Conservation (phyloP, 1,140 invertebrate genomes). For the Brachionus calyciflorus region DNA sequence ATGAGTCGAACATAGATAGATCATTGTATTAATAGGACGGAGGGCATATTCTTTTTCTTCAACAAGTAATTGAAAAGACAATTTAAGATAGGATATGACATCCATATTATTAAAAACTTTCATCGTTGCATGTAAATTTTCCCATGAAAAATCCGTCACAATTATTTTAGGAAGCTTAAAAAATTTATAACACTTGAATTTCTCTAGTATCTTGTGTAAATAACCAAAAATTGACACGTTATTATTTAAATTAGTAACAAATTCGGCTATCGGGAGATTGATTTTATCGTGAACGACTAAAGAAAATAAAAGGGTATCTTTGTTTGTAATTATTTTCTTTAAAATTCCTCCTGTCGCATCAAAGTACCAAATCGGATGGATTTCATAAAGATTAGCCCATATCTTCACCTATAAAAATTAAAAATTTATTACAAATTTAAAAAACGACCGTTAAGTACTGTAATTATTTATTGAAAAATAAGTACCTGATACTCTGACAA, state of each 20-base stretch:
- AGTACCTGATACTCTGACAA: no score
- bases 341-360: conserved; percentile 15
- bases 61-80: neutral
- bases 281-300: neutral
- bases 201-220: neutral
- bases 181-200: neutral
- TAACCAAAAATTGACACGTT: neutral
- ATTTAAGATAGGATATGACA: neutral
- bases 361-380: neutral
- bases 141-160: neutral
- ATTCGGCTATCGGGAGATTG: neutral
- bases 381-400: neutral
- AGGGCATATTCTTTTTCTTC: neutral
- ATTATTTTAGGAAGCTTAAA: neutral
- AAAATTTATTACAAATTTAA: no score
- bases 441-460: no score
- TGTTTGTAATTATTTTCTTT: neutral
- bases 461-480: no score
- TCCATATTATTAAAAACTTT: neutral
- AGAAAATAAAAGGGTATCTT: neutral
- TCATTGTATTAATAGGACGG: neutral
- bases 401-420: no score
- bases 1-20: neutral
- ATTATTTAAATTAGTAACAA: neutral
- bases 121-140: neutral